Evolutionary conservation across 2,797 vertebrate species (phyloP).

Genomic region (Leuciscus waleckii): DNA sequence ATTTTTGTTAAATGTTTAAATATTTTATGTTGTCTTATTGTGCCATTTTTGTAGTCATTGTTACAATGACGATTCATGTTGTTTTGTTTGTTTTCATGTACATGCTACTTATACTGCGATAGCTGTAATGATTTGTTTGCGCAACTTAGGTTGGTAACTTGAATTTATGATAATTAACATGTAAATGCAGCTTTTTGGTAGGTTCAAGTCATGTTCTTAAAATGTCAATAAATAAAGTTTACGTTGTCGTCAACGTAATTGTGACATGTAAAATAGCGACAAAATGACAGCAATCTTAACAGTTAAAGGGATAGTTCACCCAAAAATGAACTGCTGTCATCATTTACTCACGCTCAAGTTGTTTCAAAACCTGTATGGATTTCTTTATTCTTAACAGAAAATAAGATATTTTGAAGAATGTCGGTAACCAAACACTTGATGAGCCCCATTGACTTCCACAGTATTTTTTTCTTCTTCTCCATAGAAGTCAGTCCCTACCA

Average conservation of each 20-base stretch:
- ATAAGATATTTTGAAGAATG: no score
- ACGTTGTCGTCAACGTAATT: not conserved
- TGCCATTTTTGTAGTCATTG: not conserved
- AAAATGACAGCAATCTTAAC: not conserved
- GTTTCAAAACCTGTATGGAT: no score
- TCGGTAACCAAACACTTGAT: no score
- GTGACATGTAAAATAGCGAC: not conserved
- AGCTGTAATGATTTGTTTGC: no score
- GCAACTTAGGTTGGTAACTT: not conserved
- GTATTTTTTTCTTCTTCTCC: no score
- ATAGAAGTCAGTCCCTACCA: no score
- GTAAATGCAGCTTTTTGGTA: not conserved
- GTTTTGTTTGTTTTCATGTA: not conserved
- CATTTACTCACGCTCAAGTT: no score
- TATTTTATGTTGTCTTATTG: not conserved
- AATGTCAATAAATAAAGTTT: not conserved
- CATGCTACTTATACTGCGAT: no score
- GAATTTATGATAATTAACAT: not conserved
- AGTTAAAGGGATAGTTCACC: not conserved
- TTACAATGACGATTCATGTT: not conserved
- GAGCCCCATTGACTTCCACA: no score
- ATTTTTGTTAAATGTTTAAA: not conserved
- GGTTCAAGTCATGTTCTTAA: not conserved
- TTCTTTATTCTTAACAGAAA: no score
- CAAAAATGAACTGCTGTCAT: no score